Conservation (phyloP, 2,888 invertebrate species). For the Acanthoscelides obtectus region DNA sequence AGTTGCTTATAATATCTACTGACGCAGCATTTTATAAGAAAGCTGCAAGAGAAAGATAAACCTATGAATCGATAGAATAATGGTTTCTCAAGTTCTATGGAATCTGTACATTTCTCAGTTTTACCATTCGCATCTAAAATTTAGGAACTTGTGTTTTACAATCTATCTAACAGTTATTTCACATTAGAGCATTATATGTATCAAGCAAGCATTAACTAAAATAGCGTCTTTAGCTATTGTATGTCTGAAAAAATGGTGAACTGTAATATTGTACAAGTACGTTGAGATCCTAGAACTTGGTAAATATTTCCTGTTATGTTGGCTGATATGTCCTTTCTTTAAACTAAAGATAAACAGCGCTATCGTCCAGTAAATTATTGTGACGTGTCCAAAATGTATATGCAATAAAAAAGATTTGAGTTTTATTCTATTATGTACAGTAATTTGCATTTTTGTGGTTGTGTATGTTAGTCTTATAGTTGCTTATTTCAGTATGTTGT, state of each 20-base stretch:
- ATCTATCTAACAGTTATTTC: too few species aligned
- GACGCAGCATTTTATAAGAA: not conserved
- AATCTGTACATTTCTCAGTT: not conserved
- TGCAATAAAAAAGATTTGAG: not conserved
- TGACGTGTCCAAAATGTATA: not conserved
- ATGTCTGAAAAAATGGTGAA: too few species aligned
- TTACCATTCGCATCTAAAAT: not conserved
- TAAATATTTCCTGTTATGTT: too few species aligned
- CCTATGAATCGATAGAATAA: not conserved
- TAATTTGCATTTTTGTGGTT: not conserved
- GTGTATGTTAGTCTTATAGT: not conserved
- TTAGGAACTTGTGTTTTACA: not conserved
- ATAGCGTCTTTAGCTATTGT: too few species aligned
- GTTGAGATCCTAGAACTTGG: too few species aligned
- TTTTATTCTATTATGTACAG: not conserved
- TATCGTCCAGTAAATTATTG: too few species aligned
- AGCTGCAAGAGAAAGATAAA: not conserved
- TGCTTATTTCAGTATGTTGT: not conserved
- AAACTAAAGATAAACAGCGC: too few species aligned
- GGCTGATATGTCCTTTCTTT: too few species aligned
- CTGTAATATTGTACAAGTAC: too few species aligned
- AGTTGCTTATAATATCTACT: not conserved
- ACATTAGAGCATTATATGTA: too few species aligned
- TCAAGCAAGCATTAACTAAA: too few species aligned
- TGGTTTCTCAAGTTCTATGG: not conserved